Evolutionary conservation across 2,888 invertebrate species (phyloP), one percentile per base, ranked within the genome.

Genomic region (Scrobipalpa costella): DNA sequence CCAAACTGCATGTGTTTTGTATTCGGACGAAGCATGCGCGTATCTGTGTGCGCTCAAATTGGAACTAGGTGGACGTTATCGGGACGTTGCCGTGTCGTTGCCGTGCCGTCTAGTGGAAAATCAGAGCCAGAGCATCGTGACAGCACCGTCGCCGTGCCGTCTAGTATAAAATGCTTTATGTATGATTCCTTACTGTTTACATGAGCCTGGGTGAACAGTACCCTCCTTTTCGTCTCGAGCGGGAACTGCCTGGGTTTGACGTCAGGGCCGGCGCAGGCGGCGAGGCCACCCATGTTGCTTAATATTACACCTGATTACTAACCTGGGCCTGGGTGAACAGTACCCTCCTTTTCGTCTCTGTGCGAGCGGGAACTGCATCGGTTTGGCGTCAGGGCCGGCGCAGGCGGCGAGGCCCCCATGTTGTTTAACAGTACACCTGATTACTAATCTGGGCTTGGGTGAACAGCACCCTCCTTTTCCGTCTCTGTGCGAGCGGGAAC

Each of bases 211-310:
- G 98, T 98, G 93, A 99, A 99, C 74, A 99, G 95, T 17, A n/a
- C 15, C 15, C 15, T 13, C 7, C 47, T n/a, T 15, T 47, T 13
- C 15, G 47, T 96, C 75, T n/a, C n/a, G n/a, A 98, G 94, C 58
- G 98, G 98, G 92, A 98, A 98, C 92, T n/a, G n/a, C n/a, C n/a
- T n/a, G n/a, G n/a, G n/a, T n/a, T 98, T 96, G 74, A 95, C 92
- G 84, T 96, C 96, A 66, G 94, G 93, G 52, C 96, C 95, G 63
- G 96, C 95, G 92, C 97, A 97, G 65, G 97, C 96, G 67, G 97
- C 96, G 85, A 85, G 93, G 67, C 96, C 96, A 71, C 95, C 95
- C 94, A 97, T 96, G 85, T 96, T 96, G n/a, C n/a, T n/a, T n/a
- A n/a, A n/a, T n/a, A n/a, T n/a, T n/a, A n/a, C n/a, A n/a, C 1